A percentile compares a stretch with the other conserved stretches of the same genome.
Conservation (phyloP, 92 coral and sea anemone species). For the Phenganax subtilis region DNA sequence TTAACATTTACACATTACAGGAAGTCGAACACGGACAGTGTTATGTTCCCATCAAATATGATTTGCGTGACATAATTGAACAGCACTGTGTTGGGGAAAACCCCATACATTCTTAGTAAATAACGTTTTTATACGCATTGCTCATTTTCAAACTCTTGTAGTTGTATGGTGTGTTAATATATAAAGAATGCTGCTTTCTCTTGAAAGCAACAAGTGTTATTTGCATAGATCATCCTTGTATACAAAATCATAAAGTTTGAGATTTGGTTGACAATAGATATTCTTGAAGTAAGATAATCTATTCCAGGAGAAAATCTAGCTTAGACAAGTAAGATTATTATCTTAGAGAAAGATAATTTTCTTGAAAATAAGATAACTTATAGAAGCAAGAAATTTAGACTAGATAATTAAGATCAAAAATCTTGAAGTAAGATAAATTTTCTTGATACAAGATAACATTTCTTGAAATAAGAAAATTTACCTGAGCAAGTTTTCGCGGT, state of each 20-base stretch:
- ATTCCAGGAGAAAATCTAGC: too few species aligned
- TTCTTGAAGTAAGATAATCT: too few species aligned
- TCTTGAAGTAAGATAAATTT: too few species aligned
- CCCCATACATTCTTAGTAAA: not conserved
- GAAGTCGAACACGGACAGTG: not conserved
- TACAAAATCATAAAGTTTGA: not conserved
- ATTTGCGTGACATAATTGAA: not conserved
- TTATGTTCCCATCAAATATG: slow-evolving; percentile 1
- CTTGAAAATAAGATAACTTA: not conserved
- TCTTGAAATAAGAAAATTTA: too few species aligned
- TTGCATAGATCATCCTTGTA: not conserved
- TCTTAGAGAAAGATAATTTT: not conserved
- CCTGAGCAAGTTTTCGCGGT: too few species aligned
- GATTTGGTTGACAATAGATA: too few species aligned
- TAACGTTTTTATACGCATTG: not conserved
- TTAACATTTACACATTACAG: not conserved
- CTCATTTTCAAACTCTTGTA: not conserved
- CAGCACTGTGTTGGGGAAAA: slow-evolving; percentile 4
- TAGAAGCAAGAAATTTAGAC: not conserved
- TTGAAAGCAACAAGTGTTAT: not conserved
- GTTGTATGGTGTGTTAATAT: not conserved
- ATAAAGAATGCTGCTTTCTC: not conserved
- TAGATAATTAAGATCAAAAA: too few species aligned
- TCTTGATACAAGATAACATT: too few species aligned
- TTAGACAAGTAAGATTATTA: not conserved